Conservation (phyloP, 2,888 invertebrate genomes). For the Galeopsomyia nigrocyanea region DNA sequence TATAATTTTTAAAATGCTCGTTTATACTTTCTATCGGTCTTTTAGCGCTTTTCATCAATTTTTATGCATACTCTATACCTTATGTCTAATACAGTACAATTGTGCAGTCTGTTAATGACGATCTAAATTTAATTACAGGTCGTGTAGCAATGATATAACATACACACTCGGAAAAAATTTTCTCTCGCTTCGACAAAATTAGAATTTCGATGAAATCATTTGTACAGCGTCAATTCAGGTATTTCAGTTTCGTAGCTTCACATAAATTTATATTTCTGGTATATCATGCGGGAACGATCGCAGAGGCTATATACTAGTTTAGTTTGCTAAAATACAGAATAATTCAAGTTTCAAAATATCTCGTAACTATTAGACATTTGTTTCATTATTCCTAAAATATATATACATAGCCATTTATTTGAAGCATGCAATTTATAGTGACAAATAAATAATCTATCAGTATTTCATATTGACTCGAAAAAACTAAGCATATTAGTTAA, state of each 20-base stretch:
- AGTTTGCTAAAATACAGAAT: constrained; percentile 40
- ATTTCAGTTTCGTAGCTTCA: constrained; percentile 40
- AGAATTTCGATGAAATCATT: constrained; percentile 42
- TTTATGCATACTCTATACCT: constrained; percentile 38
- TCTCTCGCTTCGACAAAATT: constrained; percentile 45
- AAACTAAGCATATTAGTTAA: constrained; percentile 40
- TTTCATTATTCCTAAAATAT: constrained; percentile 39
- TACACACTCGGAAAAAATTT: constrained; percentile 45
- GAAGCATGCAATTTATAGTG: constrained; percentile 30
- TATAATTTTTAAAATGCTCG: constrained; percentile 45
- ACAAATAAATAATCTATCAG: constrained; percentile 34
- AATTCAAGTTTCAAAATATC: constrained; percentile 44
- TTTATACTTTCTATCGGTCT: constrained; percentile 50
- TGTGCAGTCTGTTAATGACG: constrained; percentile 60
- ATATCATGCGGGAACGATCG: constrained; percentile 31
- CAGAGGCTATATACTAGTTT: constrained; percentile 35
- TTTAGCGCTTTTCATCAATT: constrained; percentile 30
- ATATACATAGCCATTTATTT: constrained; percentile 40
- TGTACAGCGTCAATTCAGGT: constrained; percentile 44
- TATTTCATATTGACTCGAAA: constrained; percentile 41
- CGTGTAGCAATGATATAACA: constrained; percentile 40
- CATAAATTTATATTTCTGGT: constrained; percentile 32
- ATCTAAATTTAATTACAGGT: constrained; percentile 58
- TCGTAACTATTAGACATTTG: constrained; percentile 45
- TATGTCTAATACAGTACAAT: constrained; percentile 59